Conservation (phyloP, 2,113 vertebrate genomes). For the Nothobranchius furzeri region DNA sequence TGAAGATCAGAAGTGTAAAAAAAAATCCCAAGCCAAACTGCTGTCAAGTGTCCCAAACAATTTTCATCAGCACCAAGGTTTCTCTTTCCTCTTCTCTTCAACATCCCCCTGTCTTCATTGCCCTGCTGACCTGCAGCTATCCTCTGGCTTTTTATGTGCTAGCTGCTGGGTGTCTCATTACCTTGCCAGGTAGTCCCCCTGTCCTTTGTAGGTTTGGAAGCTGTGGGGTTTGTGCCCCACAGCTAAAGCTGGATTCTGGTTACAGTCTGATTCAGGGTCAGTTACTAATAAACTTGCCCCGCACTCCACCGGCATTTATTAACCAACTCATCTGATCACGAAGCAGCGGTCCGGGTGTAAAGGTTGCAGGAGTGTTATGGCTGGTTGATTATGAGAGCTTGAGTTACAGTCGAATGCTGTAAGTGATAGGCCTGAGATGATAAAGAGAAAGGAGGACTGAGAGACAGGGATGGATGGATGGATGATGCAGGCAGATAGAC, state of each 20-base stretch:
- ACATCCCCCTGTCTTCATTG: background rate
- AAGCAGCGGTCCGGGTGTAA: conserved; percentile 47
- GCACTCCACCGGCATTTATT: conserved; percentile 46
- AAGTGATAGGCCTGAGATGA: conserved; percentile 68
- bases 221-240: conserved; percentile 18
- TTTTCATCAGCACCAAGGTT: background rate
- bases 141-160: conserved; percentile 20
- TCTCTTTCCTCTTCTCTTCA: conserved; percentile 12
- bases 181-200: conserved; percentile 67
- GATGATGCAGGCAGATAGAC: conserved; percentile 11
- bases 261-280: conserved; percentile 67
- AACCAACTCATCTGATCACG: conserved; percentile 63
- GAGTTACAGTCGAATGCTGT: conserved; percentile 66
- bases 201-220: conserved; percentile 38
- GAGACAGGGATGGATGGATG: conserved; percentile 19
- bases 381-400: conserved; percentile 66
- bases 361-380: conserved; percentile 49
- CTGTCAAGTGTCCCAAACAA: background rate
- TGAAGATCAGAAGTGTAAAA: conserved; percentile 2
- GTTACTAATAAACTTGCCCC: conserved; percentile 49
- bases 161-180: conserved; percentile 70
- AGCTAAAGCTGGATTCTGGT: conserved; percentile 52
- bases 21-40: conserved; percentile 3
- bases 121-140: conserved; percentile 15
- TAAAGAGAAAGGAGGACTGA: conserved; percentile 59